A percentile compares a stretch with the other conserved stretches of the same genome.
Conservation (phyloP, 2,888 invertebrate species). For the Linnaemya tessellans region DNA sequence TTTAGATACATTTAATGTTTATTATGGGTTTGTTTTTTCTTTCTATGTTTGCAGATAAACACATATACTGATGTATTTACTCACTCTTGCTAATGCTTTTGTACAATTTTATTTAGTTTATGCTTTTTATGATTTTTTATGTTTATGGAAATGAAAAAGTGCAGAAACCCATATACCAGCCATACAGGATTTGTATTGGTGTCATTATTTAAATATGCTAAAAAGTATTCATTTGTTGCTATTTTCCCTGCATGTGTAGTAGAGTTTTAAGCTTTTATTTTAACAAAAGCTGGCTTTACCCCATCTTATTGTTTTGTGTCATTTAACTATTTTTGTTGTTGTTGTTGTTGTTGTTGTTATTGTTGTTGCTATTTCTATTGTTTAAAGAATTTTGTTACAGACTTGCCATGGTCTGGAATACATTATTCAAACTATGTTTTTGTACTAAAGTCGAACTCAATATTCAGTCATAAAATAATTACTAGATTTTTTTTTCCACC, state of each 20-base stretch:
- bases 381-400: neutral
- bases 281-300: conserved; percentile 15
- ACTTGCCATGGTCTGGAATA: neutral
- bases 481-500: no score
- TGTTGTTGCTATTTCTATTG: neutral
- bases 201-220: conserved; percentile 42
- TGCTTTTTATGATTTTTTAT: neutral
- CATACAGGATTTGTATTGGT: conserved; percentile 12
- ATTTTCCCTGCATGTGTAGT: neutral
- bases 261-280: conserved; percentile 15
- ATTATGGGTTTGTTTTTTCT: conserved; percentile 7
- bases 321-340: neutral
- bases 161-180: neutral
- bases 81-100: neutral
- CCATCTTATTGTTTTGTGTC: conserved; percentile 15
- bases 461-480: no score
- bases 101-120: conserved; percentile 24
- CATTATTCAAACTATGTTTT: no score
- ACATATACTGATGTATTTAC: neutral
- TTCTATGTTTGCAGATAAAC: conserved; percentile 15
- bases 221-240: conserved; percentile 18
- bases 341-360: neutral
- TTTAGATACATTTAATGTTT: conserved; percentile 60
- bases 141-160: neutral
- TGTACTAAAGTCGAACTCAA: no score